Evolutionary conservation across 2,888 invertebrate species (phyloP).

Genomic region (Lasius fuliginosus): DNA sequence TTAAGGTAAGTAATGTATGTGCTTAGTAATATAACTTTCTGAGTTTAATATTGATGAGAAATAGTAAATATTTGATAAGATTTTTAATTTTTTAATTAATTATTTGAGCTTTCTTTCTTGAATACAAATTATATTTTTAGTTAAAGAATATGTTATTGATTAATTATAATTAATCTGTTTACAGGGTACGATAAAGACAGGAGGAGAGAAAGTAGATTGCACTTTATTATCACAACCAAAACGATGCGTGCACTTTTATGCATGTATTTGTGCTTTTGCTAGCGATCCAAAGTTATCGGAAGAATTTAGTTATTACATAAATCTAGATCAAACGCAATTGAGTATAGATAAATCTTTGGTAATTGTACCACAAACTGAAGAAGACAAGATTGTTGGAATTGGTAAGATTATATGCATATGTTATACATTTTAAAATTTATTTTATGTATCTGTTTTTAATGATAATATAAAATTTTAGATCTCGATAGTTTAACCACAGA

Average conservation of each 20-base stretch:
- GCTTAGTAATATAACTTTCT: background rate
- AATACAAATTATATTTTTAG: slow-evolving; percentile 9
- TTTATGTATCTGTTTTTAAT: background rate
- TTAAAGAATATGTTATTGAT: background rate
- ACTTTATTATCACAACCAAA: slow-evolving; percentile 75
- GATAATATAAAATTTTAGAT: slow-evolving; percentile 74
- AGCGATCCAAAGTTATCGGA: slow-evolving; percentile 89
- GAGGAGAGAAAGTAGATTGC: slow-evolving; percentile 77
- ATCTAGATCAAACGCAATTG: slow-evolving; percentile 85
- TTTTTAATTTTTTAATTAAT: background rate
- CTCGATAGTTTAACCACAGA: slow-evolving; percentile 80
- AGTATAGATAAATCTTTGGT: slow-evolving; percentile 76
- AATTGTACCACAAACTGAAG: slow-evolving; percentile 75
- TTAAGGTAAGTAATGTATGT: slow-evolving; percentile 84
- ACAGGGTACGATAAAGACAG: slow-evolving; percentile 73
- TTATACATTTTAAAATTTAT: slow-evolving; percentile 3
- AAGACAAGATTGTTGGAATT: slow-evolving; percentile 82
- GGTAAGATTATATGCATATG: slow-evolving; percentile 71
- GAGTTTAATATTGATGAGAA: background rate
- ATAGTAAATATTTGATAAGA: background rate
- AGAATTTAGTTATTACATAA: slow-evolving; percentile 89
- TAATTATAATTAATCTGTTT: slow-evolving; percentile 23
- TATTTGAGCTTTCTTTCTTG: background rate
- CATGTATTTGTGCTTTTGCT: slow-evolving; percentile 91
- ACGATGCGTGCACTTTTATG: slow-evolving; percentile 91